A percentile compares a stretch with the other conserved stretches of the same genome.
Conservation (phyloP, 2,888 invertebrate species). For the Pristionchus arcanus region DNA sequence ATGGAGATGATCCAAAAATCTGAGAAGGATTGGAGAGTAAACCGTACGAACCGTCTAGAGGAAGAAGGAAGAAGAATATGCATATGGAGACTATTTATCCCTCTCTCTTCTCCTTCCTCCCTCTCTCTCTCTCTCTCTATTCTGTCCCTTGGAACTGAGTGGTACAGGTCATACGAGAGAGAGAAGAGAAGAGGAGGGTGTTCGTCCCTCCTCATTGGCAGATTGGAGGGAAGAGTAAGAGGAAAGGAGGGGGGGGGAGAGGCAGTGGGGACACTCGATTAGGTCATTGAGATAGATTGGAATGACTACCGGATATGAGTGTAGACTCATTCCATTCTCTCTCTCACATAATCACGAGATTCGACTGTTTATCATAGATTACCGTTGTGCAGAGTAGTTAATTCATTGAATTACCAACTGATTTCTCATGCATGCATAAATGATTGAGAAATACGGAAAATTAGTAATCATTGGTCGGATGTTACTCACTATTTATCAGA, state of each 20-base stretch:
- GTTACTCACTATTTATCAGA: background rate
- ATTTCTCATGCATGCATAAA: background rate
- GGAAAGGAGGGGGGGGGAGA: background rate
- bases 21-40: background rate
- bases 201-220: conserved; percentile 7
- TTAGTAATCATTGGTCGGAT: background rate
- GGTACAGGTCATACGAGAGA: conserved; percentile 44
- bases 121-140: background rate
- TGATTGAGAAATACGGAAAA: background rate
- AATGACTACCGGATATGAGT: background rate
- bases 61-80: conserved; percentile 41
- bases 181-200: background rate
- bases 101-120: background rate
- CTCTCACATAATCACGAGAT: background rate
- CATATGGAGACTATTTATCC: conserved; percentile 38
- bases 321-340: background rate
- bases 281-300: conserved; percentile 4
- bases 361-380: background rate
- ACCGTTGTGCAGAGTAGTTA: background rate
- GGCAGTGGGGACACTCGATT: conserved; percentile 19
- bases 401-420: too few relatives aligned
- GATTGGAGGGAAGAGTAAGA: conserved; percentile 22
- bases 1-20: background rate
- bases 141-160: conserved; percentile 49
- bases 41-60: background rate